Evolutionary conservation across 2,113 vertebrate genomes (phyloP), one percentile per base, ranked within the genome.

Genomic region (Lates calcarifer): DNA sequence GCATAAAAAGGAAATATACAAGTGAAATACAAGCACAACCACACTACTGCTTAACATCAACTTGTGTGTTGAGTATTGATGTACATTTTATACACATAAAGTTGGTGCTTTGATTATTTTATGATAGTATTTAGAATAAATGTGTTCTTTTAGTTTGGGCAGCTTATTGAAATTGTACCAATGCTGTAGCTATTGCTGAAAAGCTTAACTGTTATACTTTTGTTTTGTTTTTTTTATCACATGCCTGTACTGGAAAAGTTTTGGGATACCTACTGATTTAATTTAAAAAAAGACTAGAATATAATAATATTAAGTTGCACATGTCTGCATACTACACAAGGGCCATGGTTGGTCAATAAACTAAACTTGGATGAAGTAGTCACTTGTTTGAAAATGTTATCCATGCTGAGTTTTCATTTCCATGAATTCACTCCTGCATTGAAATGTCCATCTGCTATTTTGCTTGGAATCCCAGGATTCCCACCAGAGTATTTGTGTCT

Each of bases 391-490:
- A 77, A 81, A 79, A 72, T 26, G 10, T 24, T 77, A 45, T 60
- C 45, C 63, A 66, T 28, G 24, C 39, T 66, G 33, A 64, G 43
- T 62, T 88, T 86, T 89, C 37, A 11, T 63, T 63, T 68, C 64
- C 37, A 83, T 85, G 60, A 78, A 84, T 82, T 78, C 74, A 18
- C 37, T 73, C 47, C 37, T 43, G 53, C 57, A 67, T 74, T 85
- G 29, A 85, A 88, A 83, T 55, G 70, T 65, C 29, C 4, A 1
- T 61, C 66, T 64, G 15, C 61, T 77, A 58, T 88, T 58, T 69
- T 75, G 28, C 66, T 49, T 45, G 29, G n/a, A 82, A 77, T 84
- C 71, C 70, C 58, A 39, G 47, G 56, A 89, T 91, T 87, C 81
- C 80, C 75, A 70, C 81, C 70, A 31, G 65, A 74, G 78, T 64